Base-by-base conservation (phyloP, 2,888 invertebrate genomes). In the Rhodophaea formosa region DNA sequence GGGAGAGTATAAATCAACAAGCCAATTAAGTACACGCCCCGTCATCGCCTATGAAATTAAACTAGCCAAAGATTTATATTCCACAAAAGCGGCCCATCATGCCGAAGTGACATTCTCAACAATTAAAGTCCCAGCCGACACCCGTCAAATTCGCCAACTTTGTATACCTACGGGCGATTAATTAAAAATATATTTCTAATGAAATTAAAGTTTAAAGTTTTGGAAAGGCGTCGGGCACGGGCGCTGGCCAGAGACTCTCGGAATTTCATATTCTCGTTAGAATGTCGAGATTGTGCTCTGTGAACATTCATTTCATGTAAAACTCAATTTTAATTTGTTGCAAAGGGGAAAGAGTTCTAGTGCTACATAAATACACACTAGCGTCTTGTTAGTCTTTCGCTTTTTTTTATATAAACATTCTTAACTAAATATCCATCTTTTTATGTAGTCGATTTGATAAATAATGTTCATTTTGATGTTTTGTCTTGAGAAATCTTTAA, bases 121-220 rank as follows among this genome's bases (percentile, higher is more conserved):
- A 71, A 72, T 77, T 74, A 69, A 71, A 75, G 70, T 73, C 71
- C 69, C 71, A 70, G 63, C 59, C 61, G 68, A 68, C 65, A 65
- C 71, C 65, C 67, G 68, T 68, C 67, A 67, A 73, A 71, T 72
- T 66, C 70, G 58, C 75, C 62, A 80, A 78, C 73, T 82, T 82
- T 77, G 74, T 75, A 80, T 75, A 75, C 76, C 69, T 72, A 64
- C 61, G 64, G 66, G 62, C 68, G 67, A 79, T 78, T 81, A 80
- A 81, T 80, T 82, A 80, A 81, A 82, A 75, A 79, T 76, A 74
- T 76, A 76, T 78, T 70, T 73, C 68, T 71, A 76, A 77, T 77
- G 70, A 76, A 79, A 80, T 79, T 75, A 69, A 78, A 80, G 74
- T 75, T 79, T 75, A 69, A 78, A 80, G 74, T 75, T 75, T 73